These are phyloP conservation scores for Hydraecia micacea DNA, from an alignment of 2,888 invertebrate genomes.

Conservation along the genomic window DNA sequence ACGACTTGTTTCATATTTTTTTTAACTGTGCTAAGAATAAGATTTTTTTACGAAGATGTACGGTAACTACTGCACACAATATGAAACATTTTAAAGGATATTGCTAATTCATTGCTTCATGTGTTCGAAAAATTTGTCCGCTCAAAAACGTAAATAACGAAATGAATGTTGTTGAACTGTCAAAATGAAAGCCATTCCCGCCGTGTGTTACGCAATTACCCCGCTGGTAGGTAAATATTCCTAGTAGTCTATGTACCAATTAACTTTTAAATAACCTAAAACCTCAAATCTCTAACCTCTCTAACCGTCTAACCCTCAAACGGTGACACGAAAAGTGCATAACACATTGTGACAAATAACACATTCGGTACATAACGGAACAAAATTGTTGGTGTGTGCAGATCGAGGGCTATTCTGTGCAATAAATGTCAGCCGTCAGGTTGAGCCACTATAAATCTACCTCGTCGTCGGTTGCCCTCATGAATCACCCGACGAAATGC, in stretches of 20 bases:
- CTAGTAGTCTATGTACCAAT: neutral
- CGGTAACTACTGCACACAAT: neutral
- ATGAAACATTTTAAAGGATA: no score
- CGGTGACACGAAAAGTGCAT: constrained; percentile 55
- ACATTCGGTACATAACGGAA: constrained; percentile 67
- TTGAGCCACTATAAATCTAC: constrained; percentile 83
- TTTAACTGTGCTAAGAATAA: neutral
- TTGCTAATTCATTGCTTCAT: neutral
- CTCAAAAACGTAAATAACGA: neutral
- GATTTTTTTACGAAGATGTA: neutral
- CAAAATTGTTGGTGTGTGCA: constrained; percentile 71
- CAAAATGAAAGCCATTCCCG: neutral
- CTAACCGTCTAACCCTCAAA: constrained; percentile 26
- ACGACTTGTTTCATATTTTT: neutral
- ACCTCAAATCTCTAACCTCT: no score
- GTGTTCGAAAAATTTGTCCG: neutral
- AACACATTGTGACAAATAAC: constrained; percentile 71
- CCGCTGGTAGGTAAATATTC: neutral
- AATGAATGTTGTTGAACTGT: neutral
- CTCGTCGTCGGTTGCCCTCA: constrained; percentile 75
- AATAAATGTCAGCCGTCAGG: constrained; percentile 84
- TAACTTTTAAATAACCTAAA: neutral
- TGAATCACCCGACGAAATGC: constrained; percentile 82
- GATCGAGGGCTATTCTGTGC: constrained; percentile 77
- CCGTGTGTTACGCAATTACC: neutral